Evolutionary conservation across 2,888 invertebrate genomes (phyloP).

Genomic region (Trachelus stipa): DNA sequence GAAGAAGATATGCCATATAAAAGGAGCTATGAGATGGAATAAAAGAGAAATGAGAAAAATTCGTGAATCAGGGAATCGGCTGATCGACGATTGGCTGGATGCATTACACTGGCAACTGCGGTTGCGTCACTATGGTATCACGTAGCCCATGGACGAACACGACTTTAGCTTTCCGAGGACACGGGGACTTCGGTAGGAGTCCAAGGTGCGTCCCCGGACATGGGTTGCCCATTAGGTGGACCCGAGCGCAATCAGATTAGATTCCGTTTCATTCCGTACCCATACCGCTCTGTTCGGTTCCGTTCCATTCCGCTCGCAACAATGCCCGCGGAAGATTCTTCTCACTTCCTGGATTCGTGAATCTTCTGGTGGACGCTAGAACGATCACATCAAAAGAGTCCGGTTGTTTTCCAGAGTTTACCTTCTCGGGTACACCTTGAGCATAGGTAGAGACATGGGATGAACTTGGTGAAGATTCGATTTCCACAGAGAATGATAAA

Average conservation of each 20-base stretch:
- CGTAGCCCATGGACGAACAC: conserved; percentile 51
- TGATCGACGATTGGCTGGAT: not conserved
- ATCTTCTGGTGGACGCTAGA: no score
- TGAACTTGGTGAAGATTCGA: no score
- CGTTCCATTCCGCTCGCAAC: not conserved
- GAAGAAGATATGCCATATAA: no score
- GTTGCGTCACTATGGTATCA: conserved; percentile 48
- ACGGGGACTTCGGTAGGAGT: conserved; percentile 22
- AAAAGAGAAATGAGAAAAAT: no score
- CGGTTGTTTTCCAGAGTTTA: no score
- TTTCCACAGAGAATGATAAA: no score
- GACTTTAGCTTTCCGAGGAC: conserved; percentile 53
- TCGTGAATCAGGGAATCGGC: no score
- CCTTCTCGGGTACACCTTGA: no score
- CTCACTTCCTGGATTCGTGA: conserved; percentile 20
- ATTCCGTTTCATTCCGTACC: conserved; percentile 53
- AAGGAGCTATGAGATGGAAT: no score
- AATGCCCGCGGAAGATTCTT: conserved; percentile 3
- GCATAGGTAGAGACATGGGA: no score
- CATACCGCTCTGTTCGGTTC: not conserved
- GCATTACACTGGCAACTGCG: conserved; percentile 39
- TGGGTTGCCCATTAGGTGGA: conserved; percentile 66
- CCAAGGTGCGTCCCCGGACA: conserved; percentile 65
- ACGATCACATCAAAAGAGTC: no score
- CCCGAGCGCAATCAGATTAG: conserved; percentile 64